These are phyloP conservation scores for Chelidonichthys spinosus DNA, from an alignment of 2,797 vertebrate species.

Conservation along the genomic window DNA sequence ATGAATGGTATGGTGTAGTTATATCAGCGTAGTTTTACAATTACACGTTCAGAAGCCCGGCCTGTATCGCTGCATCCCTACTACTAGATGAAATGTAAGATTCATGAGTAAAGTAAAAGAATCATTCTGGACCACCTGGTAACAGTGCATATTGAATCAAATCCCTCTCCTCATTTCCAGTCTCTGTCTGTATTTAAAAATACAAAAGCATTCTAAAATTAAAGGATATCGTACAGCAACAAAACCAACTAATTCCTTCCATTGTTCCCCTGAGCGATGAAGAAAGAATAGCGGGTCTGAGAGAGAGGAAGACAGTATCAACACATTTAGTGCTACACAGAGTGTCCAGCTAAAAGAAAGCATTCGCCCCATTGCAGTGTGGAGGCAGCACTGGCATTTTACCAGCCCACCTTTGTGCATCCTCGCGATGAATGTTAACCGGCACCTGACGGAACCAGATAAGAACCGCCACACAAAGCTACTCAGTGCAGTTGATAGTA, in stretches of 20 bases:
- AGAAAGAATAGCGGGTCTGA: conserved; percentile 5
- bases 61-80: neutral
- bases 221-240: neutral
- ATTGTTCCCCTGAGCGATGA: conserved; percentile 5
- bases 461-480: conserved; percentile 73
- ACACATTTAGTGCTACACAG: conserved; percentile 25
- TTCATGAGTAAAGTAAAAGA: neutral
- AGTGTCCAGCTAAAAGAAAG: conserved; percentile 48
- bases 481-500: conserved; percentile 63
- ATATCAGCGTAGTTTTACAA: neutral
- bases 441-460: conserved; percentile 78
- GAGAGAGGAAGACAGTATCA: conserved; percentile 1
- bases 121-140: neutral
- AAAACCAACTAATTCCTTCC: neutral
- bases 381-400: conserved; percentile 59
- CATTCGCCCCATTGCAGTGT: conserved; percentile 30
- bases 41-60: neutral
- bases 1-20: neutral
- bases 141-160: neutral
- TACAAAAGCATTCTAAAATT: neutral
- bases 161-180: neutral
- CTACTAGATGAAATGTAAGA: neutral
- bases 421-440: conserved; percentile 61
- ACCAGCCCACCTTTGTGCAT: conserved; percentile 70
- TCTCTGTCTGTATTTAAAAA: neutral